Base-by-base conservation (phyloP, 2,113 vertebrate genomes). In the Rhinopomastus cyanomelas region DNA sequence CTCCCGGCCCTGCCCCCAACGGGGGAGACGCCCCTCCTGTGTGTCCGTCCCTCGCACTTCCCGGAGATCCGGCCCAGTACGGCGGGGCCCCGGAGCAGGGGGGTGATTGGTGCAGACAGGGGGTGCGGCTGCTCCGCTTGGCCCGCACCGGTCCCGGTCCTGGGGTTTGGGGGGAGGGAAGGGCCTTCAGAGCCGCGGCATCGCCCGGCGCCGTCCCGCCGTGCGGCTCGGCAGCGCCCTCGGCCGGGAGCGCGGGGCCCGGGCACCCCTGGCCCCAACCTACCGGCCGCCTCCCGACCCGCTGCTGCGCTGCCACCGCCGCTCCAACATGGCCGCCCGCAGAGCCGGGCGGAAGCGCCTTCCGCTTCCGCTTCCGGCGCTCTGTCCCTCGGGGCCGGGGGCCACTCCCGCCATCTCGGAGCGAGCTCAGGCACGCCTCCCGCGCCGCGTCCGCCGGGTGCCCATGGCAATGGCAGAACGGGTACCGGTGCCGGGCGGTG, bases 251-350 rank as follows among this genome's bases (percentile, higher is more conserved):
- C 42, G 53, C 69, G 77, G 81, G 68, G 57, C 81, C 48, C 73
- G 34, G 66, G 34, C 83, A 71, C 75, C 71, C 79, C 90, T 55
- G 86, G 95, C 93, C 87, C 86, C 91, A 94, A 97, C 96, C 96
- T 97, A 96, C 96, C 96, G 94, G 95, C 79, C 94, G 94, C 94
- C 92, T 92, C 95, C 94, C 94, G 95, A 95, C 95, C 94, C 96
- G 51, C 93, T 94, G 92, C 76, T 91, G 92, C 96, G 86, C 96
- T 81, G 96, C 96, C 73, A 95, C 95, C 94, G 90, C 95, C 60
- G 96, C 92, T 97, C 95, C 95, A 97, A 97, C 97, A 97, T 98
- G 97, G 97, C 97, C 96, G 96, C 97, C 97, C 82, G 95, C 96
- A 93, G 96, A 83, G 96, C 81, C n/a, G 74, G 77, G 95, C 96